A percentile compares a stretch with the other conserved stretches of the same genome.
Conservation (phyloP, 2,888 invertebrate genomes). For the Orchesellides sinensis region DNA sequence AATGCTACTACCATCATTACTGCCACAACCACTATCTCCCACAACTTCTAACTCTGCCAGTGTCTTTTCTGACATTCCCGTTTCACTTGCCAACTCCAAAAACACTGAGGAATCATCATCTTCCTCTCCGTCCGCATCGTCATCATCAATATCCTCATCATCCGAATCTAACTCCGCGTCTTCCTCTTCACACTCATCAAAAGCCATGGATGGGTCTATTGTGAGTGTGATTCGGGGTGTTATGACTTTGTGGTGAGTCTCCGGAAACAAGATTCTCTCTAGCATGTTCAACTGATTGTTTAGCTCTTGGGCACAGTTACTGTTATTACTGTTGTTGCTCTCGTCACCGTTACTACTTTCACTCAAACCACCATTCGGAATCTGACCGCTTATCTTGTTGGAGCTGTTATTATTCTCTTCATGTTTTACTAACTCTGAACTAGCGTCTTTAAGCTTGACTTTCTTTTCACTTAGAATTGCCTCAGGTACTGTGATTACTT, state of each 20-base stretch:
- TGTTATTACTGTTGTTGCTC: neutral
- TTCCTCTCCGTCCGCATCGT: conserved; percentile 17
- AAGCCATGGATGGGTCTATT: conserved; percentile 67
- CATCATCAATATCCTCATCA: conserved; percentile 7
- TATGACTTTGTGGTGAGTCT: conserved; percentile 41
- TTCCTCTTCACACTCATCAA: conserved; percentile 56
- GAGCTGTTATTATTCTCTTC: conserved; percentile 3
- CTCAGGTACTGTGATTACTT: conserved; percentile 40
- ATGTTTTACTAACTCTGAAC: conserved; percentile 4
- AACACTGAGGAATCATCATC: conserved; percentile 69
- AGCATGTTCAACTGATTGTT: conserved; percentile 57
- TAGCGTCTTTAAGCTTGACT: conserved; percentile 8
- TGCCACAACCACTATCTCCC: conserved; percentile 29
- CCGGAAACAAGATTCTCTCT: conserved; percentile 50
- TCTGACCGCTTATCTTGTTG: neutral
- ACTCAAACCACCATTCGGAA: neutral
- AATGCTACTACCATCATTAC: conserved; percentile 22
- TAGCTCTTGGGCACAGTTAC: conserved; percentile 33
- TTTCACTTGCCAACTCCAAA: conserved; percentile 68
- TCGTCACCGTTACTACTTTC: conserved; percentile 23
- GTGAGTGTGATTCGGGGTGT: conserved; percentile 73
- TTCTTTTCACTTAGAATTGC: conserved; percentile 43
- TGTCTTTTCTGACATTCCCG: conserved; percentile 71
- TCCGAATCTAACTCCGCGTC: conserved; percentile 25
- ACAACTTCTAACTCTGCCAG: conserved; percentile 64